These are phyloP conservation scores for Sebastes kiyomatsui DNA, from an alignment of 2,797 vertebrate genomes.

Conservation along the genomic window DNA sequence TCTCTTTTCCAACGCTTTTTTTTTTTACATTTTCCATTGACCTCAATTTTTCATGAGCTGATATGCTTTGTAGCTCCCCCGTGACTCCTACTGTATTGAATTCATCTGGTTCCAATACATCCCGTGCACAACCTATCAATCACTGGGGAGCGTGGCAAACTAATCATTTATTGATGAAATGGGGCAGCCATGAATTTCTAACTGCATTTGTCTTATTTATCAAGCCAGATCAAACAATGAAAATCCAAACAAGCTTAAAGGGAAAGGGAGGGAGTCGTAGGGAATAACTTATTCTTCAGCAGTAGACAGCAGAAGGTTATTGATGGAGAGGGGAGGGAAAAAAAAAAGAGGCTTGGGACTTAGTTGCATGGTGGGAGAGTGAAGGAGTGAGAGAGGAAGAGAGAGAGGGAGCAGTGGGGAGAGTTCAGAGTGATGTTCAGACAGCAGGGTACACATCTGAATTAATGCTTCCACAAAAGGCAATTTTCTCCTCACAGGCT, in stretches of 20 bases:
- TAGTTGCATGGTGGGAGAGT: slow-evolving; percentile 48
- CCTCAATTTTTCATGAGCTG: slow-evolving; percentile 86
- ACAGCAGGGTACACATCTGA: slow-evolving; percentile 84
- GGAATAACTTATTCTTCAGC: slow-evolving; percentile 83
- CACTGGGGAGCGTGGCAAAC: slow-evolving; percentile 84
- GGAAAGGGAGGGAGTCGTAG: slow-evolving; percentile 73
- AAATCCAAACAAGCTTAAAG: slow-evolving; percentile 87
- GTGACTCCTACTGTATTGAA: slow-evolving; percentile 83
- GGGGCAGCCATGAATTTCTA: slow-evolving; percentile 85
- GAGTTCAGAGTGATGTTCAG: slow-evolving; percentile 81
- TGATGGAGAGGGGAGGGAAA: slow-evolving; percentile 72
- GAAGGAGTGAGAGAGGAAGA: slow-evolving; percentile 37
- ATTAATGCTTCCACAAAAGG: slow-evolving; percentile 85
- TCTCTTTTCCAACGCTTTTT: slow-evolving; percentile 45
- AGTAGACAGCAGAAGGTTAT: slow-evolving; percentile 80
- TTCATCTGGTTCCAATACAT: slow-evolving; percentile 88
- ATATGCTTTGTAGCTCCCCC: slow-evolving; percentile 82
- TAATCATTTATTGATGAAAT: slow-evolving; percentile 89
- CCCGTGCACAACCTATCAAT: slow-evolving; percentile 85
- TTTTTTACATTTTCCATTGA: slow-evolving; percentile 77
- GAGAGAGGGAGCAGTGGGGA: slow-evolving; percentile 55
- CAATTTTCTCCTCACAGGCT: slow-evolving; percentile 80
- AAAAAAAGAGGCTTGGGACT: slow-evolving; percentile 37
- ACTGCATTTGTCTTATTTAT: slow-evolving; percentile 89
- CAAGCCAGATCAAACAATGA: slow-evolving; percentile 88